phyloP scores from a whole-genome alignment of 2,888 invertebrate species.

The Troides oblongomaculatus region DNA sequence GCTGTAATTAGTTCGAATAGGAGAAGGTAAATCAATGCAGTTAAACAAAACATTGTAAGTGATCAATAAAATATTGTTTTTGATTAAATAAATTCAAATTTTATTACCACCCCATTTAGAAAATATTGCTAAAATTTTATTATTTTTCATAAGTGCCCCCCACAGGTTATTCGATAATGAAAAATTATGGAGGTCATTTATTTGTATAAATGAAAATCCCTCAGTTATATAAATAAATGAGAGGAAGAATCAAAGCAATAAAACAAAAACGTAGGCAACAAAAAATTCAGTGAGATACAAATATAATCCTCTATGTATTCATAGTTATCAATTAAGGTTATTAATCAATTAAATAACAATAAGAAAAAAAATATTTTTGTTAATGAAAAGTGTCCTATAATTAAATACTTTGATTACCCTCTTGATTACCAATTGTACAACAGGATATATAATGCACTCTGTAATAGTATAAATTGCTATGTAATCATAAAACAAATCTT shows the following conservation, averaged over 20 bases:
- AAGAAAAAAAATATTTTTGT: no score
- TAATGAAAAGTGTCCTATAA: not conserved
- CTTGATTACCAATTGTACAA: not conserved
- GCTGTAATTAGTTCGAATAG: constrained; percentile 66
- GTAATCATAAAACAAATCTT: not conserved
- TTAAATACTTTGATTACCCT: not conserved
- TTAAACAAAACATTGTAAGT: constrained; percentile 71
- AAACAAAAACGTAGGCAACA: no score
- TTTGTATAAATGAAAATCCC: no score
- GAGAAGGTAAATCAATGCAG: constrained; percentile 47
- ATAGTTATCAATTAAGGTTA: no score
- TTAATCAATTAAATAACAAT: not conserved
- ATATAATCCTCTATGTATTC: no score
- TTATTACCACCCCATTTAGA: constrained; percentile 21
- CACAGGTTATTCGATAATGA: no score
- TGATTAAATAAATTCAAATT: constrained; percentile 37
- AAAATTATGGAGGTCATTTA: no score
- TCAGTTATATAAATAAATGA: no score
- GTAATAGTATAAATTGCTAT: not conserved
- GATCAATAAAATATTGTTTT: constrained; percentile 59
- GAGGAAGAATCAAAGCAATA: no score
- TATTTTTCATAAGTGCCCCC: not conserved
- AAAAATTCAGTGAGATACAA: no score
- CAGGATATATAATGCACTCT: not conserved
- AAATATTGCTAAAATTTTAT: not conserved